phyloP scores from a whole-genome alignment of 2,888 invertebrate genomes.

The Epicampocera succincta region DNA sequence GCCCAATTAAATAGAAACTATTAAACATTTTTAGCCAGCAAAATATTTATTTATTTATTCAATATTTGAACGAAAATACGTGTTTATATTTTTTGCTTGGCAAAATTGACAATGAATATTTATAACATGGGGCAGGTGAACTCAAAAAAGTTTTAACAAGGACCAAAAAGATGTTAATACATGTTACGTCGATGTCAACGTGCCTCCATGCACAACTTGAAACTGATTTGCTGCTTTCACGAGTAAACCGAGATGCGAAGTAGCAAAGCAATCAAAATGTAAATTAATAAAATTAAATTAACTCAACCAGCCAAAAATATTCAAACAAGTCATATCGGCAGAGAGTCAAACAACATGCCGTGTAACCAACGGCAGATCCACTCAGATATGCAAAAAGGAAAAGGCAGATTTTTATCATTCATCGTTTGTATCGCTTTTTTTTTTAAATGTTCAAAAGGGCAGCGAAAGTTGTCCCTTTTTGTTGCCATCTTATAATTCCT shows the following conservation, averaged over 20 bases:
- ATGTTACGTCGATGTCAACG: conserved; percentile 7
- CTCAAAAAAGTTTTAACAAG: not conserved
- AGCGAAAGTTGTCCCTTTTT: conserved; percentile 47
- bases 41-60: no score
- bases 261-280: conserved; percentile 58
- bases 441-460: conserved; percentile 43
- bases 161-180: conserved; percentile 18
- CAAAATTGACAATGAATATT: conserved; percentile 41
- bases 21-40: no score
- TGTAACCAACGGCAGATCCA: conserved; percentile 6
- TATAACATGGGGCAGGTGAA: not conserved
- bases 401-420: conserved; percentile 1
- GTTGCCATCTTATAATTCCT: conserved; percentile 11
- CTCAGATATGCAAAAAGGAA: not conserved
- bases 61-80: no score
- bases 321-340: conserved; percentile 5
- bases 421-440: conserved; percentile 12
- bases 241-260: conserved; percentile 5
- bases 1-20: no score
- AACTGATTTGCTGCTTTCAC: conserved; percentile 28
- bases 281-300: conserved; percentile 64
- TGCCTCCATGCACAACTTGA: not conserved
- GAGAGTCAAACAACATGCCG: not conserved
- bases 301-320: conserved; percentile 35
- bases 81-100: not conserved